Percentiles rank a stretch among this genome's conserved stretches.
These are phyloP conservation scores for Pristionchus maxplancki DNA, from an alignment of 2,888 invertebrate species.

Conservation along the genomic window DNA sequence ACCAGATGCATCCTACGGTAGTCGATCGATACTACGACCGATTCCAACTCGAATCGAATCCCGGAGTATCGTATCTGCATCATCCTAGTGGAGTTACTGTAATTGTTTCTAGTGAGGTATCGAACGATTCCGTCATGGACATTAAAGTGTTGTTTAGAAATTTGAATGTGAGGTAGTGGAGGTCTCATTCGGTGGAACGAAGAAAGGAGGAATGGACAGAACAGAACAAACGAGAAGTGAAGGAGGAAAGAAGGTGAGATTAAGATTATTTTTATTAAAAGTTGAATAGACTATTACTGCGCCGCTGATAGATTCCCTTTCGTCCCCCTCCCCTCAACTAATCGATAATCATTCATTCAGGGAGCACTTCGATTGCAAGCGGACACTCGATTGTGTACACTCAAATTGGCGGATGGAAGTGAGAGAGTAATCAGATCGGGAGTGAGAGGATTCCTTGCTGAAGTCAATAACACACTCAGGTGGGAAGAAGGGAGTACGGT, in stretches of 20 bases:
- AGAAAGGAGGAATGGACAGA: slow-evolving; percentile 62
- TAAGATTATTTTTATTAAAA: not conserved
- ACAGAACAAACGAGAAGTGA: slow-evolving; percentile 60
- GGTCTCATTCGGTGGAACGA: slow-evolving; percentile 62
- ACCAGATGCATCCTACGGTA: slow-evolving; percentile 55
- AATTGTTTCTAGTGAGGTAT: slow-evolving; percentile 58
- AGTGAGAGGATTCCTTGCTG: slow-evolving; percentile 61
- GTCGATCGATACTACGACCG: slow-evolving; percentile 63
- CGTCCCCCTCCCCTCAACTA: not conserved
- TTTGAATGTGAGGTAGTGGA: slow-evolving; percentile 57
- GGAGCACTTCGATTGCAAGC: slow-evolving; percentile 64
- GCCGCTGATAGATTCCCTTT: no score
- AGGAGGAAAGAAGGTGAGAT: slow-evolving; percentile 63
- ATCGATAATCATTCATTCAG: slow-evolving; percentile 51
- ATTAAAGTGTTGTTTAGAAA: not conserved
- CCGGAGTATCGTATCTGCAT: slow-evolving; percentile 64
- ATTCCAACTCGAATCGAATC: slow-evolving; percentile 57
- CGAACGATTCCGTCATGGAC: no score
- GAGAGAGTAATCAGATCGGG: slow-evolving; percentile 62
- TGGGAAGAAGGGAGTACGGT: not conserved
- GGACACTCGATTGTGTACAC: slow-evolving; percentile 64
- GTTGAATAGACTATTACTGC: no score
- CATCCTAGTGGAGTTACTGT: slow-evolving; percentile 70
- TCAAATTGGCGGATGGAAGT: slow-evolving; percentile 61
- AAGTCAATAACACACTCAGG: slow-evolving; percentile 56